A percentile compares a stretch with the other conserved stretches of the same genome.
Evolutionary conservation across 2,888 invertebrate species (phyloP).

Genomic region (Automeris io): DNA sequence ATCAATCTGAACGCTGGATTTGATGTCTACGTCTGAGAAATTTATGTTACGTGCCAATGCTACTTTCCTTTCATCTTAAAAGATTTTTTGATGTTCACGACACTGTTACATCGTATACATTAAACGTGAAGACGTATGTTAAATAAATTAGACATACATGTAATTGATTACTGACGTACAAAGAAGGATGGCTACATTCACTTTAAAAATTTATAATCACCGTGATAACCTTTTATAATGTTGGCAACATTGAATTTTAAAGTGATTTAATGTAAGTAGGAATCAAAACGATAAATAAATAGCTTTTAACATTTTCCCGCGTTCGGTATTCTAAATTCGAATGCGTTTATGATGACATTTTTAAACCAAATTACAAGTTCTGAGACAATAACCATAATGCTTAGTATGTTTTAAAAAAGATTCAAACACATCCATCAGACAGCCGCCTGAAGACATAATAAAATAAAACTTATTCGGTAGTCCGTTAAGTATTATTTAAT

Average conservation of each 20-base stretch:
- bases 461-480: conserved; percentile 69
- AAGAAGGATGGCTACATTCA: conserved; percentile 14
- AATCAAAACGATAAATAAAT: neutral
- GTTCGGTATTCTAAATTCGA: conserved; percentile 4
- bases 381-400: conserved; percentile 29
- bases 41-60: conserved; percentile 55
- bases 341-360: conserved; percentile 10
- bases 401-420: conserved; percentile 36
- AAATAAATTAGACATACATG: conserved; percentile 51
- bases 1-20: conserved; percentile 59
- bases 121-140: conserved; percentile 52
- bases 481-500: conserved; percentile 71
- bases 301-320: neutral
- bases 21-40: conserved; percentile 48
- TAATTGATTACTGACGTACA: conserved; percentile 45
- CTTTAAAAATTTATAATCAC: conserved; percentile 7
- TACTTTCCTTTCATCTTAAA: conserved; percentile 46
- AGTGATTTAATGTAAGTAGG: neutral
- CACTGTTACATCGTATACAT: conserved; percentile 48
- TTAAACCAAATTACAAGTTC: conserved; percentile 17
- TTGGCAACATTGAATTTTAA: conserved; percentile 8
- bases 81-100: conserved; percentile 60
- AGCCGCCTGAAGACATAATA: conserved; percentile 62
- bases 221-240: conserved; percentile 9
- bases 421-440: conserved; percentile 54